Base-by-base conservation (phyloP, 2,113 vertebrate genomes). In the Columba janthina region DNA sequence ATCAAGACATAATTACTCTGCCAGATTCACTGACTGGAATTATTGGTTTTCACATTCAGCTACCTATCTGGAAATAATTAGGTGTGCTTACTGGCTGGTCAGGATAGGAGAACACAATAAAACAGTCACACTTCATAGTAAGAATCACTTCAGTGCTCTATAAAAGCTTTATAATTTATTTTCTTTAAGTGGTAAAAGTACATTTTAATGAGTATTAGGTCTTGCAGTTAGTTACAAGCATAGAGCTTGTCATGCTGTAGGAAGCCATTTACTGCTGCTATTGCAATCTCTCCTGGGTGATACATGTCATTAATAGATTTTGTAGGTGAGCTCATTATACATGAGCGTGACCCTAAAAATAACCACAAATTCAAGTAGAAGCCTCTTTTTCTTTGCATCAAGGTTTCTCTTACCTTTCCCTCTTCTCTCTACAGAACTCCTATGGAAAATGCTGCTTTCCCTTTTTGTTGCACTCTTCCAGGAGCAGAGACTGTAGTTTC, bases 1-100 rank as follows among this genome's bases (percentile, higher is more conserved):
- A 96, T 96, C 91, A 93, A 97, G 84, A 94, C 53, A 61, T 87
- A 93, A 96, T 96, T 96, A 89, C 7, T 6, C 89, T 79, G 80
- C 60, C 54, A 54, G 46, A 25, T 89, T 85, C 5, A 2, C 72
- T 93, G 90, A 66, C 57, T 88, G 51, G 77, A 94, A 84, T 94
- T 93, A 79, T 80, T 94, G 85, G 42, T 73, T 91, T 74, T 89
- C 80, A 46, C 81, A 80, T 73, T 80, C 54, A 69, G 1, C 40
- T 87, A 73, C 57, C 72, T 40, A 18, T 32, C 69, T 96, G 88
- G 38, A 72, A 75, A 50, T 85, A 92, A 90, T 94, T 85, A 93
- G 66, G 64, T 94, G 73, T 84, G 25, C 89, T 95, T 70, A 57
- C 69, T 80, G 24, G 24, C 56, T 80, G 56, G n/a, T 38, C 60